phyloP scores from a whole-genome alignment of 30 jellyfish, hydroid and myxozoan species.

The Pseudorhiza aurosa region DNA sequence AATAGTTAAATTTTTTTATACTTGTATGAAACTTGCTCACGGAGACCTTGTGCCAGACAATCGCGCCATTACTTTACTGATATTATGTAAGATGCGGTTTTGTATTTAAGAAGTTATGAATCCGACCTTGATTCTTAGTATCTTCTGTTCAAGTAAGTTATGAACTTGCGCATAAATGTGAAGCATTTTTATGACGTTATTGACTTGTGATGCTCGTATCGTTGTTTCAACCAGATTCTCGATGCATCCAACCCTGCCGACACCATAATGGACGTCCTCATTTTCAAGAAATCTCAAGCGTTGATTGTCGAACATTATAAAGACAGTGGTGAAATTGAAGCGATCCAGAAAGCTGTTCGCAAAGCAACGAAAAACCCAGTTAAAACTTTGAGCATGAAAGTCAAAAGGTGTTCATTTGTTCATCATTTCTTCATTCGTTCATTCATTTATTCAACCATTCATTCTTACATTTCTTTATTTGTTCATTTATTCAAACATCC shows the following conservation, averaged over 20 bases:
- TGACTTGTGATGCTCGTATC: no score
- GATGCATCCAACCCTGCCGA: constrained; percentile 97
- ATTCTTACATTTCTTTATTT: not conserved
- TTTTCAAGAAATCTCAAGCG: constrained; percentile 68
- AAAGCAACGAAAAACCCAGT: constrained; percentile 79
- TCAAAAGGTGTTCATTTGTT: constrained; percentile 51
- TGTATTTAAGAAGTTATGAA: no score
- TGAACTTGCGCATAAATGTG: no score
- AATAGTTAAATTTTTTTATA: no score
- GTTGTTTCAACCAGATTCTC: not conserved
- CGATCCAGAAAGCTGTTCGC: constrained; percentile 69
- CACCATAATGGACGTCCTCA: constrained; percentile 90
- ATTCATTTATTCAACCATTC: not conserved
- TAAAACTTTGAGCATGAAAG: constrained; percentile 85
- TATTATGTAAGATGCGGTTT: no score
- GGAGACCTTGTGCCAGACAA: no score
- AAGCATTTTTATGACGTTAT: not conserved
- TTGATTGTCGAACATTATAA: constrained; percentile 74
- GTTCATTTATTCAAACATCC: not conserved
- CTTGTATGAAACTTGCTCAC: no score
- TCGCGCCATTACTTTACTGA: no score
- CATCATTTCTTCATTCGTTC: not conserved
- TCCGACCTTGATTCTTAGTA: no score
- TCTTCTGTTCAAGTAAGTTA: no score
- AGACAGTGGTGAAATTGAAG: constrained; percentile 90